Evolutionary conservation across 2,113 vertebrate genomes (phyloP).

Genomic region (Heterocephalus glaber): DNA sequence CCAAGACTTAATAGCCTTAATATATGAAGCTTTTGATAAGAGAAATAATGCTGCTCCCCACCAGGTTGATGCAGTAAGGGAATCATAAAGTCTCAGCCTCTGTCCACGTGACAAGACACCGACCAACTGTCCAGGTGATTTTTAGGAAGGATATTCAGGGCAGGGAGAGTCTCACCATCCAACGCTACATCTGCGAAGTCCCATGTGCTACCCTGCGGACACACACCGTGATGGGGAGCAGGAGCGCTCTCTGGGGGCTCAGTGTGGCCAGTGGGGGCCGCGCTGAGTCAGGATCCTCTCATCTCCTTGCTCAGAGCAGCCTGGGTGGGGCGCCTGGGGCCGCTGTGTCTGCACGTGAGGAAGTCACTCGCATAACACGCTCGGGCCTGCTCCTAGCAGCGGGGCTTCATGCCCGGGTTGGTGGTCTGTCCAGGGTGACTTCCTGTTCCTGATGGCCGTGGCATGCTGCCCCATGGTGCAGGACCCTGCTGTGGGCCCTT

Average conservation of each 20-base stretch:
- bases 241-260: no score
- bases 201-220: no score
- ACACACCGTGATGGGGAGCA: no score
- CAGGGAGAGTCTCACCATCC: background rate
- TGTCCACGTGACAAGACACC: background rate
- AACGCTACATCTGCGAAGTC: background rate
- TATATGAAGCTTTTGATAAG: conserved; percentile 10
- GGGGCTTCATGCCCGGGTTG: background rate
- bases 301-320: no score
- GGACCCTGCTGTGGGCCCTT: background rate
- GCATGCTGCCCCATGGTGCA: background rate
- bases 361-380: background rate
- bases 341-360: background rate
- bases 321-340: background rate
- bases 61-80: background rate
- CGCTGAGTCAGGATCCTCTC: no score
- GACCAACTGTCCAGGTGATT: background rate
- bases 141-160: background rate
- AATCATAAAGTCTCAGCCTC: background rate
- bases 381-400: background rate
- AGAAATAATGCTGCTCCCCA: background rate
- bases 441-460: background rate
- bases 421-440: background rate
- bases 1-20: background rate
- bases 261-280: no score